A percentile compares a stretch with the other conserved stretches of the same genome.
Conservation (phyloP, 1,140 invertebrate species). For the Melipona quadrifasciata region DNA sequence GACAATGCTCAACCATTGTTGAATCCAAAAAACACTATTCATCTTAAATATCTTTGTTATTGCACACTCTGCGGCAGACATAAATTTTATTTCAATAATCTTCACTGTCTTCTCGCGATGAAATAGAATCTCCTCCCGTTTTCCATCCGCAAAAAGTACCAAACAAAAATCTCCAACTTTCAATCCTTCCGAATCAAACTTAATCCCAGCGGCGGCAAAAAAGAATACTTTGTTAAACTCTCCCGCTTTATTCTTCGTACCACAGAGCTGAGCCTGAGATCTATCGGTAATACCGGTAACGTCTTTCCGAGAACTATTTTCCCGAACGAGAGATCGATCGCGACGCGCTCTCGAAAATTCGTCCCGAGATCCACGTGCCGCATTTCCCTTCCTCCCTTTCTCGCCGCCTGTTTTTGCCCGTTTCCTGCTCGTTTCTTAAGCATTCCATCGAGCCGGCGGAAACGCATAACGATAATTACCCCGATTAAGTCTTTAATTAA, state of each 20-base stretch:
- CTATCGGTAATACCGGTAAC: background rate
- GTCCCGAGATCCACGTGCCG: background rate
- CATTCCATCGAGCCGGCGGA: conserved; percentile 19
- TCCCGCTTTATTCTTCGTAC: background rate
- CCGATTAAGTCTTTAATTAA: conserved; percentile 48
- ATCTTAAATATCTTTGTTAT: too few species aligned
- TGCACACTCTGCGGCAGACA: background rate
- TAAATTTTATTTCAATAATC: background rate
- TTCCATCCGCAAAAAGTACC: background rate
- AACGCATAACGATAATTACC: conserved; percentile 48
- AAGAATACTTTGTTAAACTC: background rate
- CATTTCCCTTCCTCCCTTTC: background rate
- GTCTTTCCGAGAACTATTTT: background rate
- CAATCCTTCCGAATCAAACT: background rate
- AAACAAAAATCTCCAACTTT: background rate
- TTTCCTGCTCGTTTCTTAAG: conserved; percentile 9
- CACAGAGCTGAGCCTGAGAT: background rate
- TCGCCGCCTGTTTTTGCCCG: too few species aligned
- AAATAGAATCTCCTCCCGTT: background rate
- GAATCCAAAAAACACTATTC: background rate
- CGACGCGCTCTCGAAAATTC: background rate
- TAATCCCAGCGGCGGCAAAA: background rate
- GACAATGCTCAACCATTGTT: background rate
- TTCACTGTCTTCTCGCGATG: background rate
- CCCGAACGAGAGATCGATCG: conserved; percentile 9